Evolutionary conservation across 2,113 vertebrate genomes (phyloP), one percentile per base, ranked within the genome.

Genomic region (Megaleporinus macrocephalus): DNA sequence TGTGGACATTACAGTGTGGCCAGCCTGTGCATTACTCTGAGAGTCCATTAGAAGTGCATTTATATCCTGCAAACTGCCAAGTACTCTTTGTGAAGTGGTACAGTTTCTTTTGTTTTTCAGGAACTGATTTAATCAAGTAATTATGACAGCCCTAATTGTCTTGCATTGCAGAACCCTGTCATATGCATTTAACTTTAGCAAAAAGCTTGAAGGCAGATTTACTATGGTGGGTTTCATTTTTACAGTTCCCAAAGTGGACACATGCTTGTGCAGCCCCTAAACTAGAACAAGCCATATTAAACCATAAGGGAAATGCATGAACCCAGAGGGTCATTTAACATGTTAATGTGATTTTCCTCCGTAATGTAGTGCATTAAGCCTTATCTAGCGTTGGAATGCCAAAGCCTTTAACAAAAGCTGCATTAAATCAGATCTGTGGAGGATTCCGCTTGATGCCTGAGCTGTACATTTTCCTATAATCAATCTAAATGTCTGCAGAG

Each of bases 231-330:
- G 36, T 22, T 44, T 70, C n/a, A 68, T 18, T 70, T 22, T 33
- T 24, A n/a, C n/a, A 70, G 10, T 24, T 44, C 36, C 36, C 3
- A 22, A 55, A 30, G 16, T 63, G 74, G 26, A 76, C 74, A 30
- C 30, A 16, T 6, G 11, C 47, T 9, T 33, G 62, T 4, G 12
- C 26, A n/a, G 44, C 22, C 24, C 44, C 20, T 51, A 53, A 27
- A 51, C 29, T 65, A 15, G 62, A 51, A 51, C 41, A 63, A 63
- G 44, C 41, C n/a, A 63, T 36, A 55, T 73, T 73, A 55, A 73
- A 61, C 36, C 15, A 22, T 27, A 44, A 10, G 61, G 5, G 59
- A 12, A 47, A n/a, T 76, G 59, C 33, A 76, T 57, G 73, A 36
- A 36, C 53, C 22, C 22, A 59, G 15, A 41, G 18, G 49, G 15